A percentile compares a stretch with the other conserved stretches of the same genome.
These are phyloP conservation scores for Carcina quercana DNA, from an alignment of 2,888 invertebrate species.

Conservation along the genomic window DNA sequence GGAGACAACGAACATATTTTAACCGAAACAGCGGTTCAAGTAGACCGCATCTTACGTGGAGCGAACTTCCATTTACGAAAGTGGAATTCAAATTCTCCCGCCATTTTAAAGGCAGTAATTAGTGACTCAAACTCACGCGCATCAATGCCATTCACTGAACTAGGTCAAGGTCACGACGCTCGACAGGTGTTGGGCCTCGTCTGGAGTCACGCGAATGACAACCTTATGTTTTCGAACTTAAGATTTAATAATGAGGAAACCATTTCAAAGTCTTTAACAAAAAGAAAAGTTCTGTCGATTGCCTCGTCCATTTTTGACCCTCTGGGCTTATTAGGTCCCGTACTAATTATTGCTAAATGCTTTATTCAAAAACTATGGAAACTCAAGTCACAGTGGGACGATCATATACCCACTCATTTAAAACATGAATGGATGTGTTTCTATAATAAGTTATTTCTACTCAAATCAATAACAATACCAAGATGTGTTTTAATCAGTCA, in stretches of 20 bases:
- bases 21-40: slow-evolving; percentile 1
- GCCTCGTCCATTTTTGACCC: slow-evolving; percentile 11
- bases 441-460: slow-evolving; percentile 1
- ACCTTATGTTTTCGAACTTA: slow-evolving; percentile 1
- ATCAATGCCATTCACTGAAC: neutral
- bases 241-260: neutral
- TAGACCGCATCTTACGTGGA: neutral
- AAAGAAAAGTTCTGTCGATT: slow-evolving; percentile 9
- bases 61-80: slow-evolving; percentile 9
- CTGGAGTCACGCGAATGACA: slow-evolving; percentile 6
- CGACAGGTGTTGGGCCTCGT: slow-evolving; percentile 9
- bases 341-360: slow-evolving; percentile 6
- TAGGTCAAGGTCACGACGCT: slow-evolving; percentile 4
- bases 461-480: slow-evolving; percentile 4
- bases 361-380: slow-evolving; percentile 3
- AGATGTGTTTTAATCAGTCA: slow-evolving; percentile 3
- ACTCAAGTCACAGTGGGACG: slow-evolving; percentile 9
- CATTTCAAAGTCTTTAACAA: slow-evolving; percentile 4
- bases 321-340: slow-evolving; percentile 8
- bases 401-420: slow-evolving; percentile 1
- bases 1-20: slow-evolving; percentile 4
- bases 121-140: neutral
- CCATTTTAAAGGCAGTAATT: neutral
- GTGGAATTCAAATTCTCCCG: slow-evolving; percentile 10
- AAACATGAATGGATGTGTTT: slow-evolving; percentile 5